Evolutionary conservation across 1,140 invertebrate genomes (phyloP).

Genomic region (Bombus cullumanus): DNA sequence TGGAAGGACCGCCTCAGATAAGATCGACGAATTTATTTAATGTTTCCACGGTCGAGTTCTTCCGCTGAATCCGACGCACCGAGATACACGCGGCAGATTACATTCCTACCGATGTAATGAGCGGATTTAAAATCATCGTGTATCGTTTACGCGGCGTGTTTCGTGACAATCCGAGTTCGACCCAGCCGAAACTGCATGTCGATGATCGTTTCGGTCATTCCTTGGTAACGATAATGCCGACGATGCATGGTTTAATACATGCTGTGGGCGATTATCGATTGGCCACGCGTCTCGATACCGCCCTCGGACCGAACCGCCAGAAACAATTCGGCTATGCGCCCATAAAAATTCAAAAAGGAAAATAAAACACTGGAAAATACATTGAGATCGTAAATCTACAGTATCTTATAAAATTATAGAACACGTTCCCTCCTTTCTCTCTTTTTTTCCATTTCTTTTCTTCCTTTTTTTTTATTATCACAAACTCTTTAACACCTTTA

Average conservation of each 20-base stretch:
- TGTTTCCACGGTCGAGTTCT: slow-evolving; percentile 47
- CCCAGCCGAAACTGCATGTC: slow-evolving; percentile 5
- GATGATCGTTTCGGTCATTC: slow-evolving; percentile 52
- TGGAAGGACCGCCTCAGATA: slow-evolving; percentile 20
- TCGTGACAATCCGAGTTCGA: neutral
- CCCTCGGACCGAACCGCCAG: slow-evolving; percentile 55
- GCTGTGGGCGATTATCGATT: slow-evolving; percentile 74
- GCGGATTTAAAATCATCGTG: slow-evolving; percentile 54
- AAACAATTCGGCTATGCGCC: slow-evolving; percentile 61
- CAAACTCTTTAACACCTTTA: too few relatives aligned
- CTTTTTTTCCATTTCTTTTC: too few relatives aligned
- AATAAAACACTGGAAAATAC: too few relatives aligned
- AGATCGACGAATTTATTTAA: slow-evolving; percentile 52
- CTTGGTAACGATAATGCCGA: slow-evolving; percentile 62
- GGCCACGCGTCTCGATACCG: slow-evolving; percentile 69
- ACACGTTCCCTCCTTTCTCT: too few relatives aligned
- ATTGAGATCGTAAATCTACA: too few relatives aligned
- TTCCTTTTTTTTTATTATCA: too few relatives aligned
- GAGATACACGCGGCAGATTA: slow-evolving; percentile 47
- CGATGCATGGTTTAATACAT: slow-evolving; percentile 64
- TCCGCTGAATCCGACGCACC: slow-evolving; percentile 35
- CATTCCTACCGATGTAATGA: slow-evolving; percentile 49
- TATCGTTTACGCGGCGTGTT: slow-evolving; percentile 47
- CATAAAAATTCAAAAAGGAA: slow-evolving; percentile 48
- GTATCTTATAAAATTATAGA: too few relatives aligned